A percentile compares a stretch with the other conserved stretches of the same genome.
phyloP scores from a whole-genome alignment of 2,797 vertebrate genomes.

The Acropternis orthonyx region DNA sequence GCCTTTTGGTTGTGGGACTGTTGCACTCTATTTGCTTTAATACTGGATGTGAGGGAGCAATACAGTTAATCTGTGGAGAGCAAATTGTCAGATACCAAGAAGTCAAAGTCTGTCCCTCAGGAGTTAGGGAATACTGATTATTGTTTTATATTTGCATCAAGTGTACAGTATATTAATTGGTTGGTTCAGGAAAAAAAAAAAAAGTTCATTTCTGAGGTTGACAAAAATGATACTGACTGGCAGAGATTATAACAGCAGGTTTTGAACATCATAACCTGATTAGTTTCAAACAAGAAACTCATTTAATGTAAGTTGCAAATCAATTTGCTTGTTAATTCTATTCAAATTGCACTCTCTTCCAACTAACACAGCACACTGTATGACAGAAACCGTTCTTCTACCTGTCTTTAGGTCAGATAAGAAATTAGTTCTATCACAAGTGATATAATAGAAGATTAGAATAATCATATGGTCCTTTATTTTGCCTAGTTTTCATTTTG shows the following conservation, averaged over 20 bases:
- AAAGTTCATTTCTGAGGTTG: neutral
- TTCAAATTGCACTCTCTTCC: neutral
- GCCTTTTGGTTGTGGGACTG: neutral
- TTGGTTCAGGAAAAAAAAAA: neutral
- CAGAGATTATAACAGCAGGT: neutral
- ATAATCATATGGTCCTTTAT: neutral
- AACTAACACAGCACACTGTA: neutral
- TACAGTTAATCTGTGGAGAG: neutral
- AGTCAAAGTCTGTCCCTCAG: neutral
- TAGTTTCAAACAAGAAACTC: neutral
- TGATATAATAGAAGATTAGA: neutral
- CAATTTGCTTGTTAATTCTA: constrained; percentile 5
- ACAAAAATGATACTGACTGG: neutral
- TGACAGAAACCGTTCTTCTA: neutral
- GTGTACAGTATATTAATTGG: neutral
- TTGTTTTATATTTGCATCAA: neutral
- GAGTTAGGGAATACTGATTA: neutral
- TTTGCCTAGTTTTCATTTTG: neutral
- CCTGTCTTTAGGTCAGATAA: neutral
- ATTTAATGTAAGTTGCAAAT: neutral
- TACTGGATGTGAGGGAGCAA: neutral
- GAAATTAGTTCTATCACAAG: neutral
- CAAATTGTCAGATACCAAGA: neutral
- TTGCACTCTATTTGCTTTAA: neutral
- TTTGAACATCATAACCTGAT: neutral